Evolutionary conservation across 2,888 invertebrate genomes (phyloP), one percentile per base, ranked within the genome.

Genomic region (Dryobota labecula): DNA sequence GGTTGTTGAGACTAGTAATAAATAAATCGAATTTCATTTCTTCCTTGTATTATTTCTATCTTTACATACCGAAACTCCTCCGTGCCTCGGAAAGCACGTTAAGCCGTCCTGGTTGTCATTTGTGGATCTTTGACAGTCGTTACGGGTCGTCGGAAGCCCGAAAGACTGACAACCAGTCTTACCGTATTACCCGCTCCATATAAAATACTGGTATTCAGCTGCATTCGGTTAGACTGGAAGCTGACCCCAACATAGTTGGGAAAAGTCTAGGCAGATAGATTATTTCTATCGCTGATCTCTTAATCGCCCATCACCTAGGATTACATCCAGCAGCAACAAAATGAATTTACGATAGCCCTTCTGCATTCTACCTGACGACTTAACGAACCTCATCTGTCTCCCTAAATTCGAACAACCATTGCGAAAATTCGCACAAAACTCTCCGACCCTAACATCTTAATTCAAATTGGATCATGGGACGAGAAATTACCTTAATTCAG

Each of bases 391-490:
- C 66, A 76, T 83, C 72, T 58, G 64, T 73, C 47, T 71, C 56
- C 58, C 58, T 68, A 77, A 76, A 78, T 80, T 73, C 73, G 68
- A 73, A 78, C 76, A 75, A 70, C 79, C 72, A 74, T 80, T 76
- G 56, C 75, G 69, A 77, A 84, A 77, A 78, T 79, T 83, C 75
- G 47, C 62, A 75, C 77, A 80, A 83, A 85, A 77, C 82, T 73
- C 78, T 72, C 70, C 54, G 57, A 73, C 76, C 80, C 76, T 51
- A 49, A 73, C 72, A 64, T 76, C 85, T 78, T 86, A 84, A 85
- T 85, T 87, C 84, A 87, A 84, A 87, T 84, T 83, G 87, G 87
- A 87, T 87, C 85, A 87, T 82, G 81, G 79, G 80, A 86, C 83
- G 85, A 84, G 82, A 86, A 87, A 86, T 84, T 85, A 87, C 86